phyloP scores from a whole-genome alignment of 1,140 invertebrate genomes.

The Littorina saxatilis region DNA sequence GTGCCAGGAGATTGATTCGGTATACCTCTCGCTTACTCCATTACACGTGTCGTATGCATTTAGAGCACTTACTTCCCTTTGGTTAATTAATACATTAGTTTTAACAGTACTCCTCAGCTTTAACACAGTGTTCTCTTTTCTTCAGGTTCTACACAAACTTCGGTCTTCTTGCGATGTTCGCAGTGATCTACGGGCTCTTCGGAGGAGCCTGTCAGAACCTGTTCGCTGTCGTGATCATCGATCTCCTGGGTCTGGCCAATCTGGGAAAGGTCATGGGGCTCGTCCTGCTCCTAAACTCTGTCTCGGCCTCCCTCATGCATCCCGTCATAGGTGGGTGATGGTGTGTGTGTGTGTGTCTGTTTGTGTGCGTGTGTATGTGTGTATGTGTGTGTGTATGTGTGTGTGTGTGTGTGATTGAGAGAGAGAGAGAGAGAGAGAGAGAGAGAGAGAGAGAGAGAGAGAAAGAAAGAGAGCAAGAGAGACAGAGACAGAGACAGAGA shows the following conservation, averaged over 20 bases:
- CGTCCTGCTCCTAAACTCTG: conserved; percentile 36
- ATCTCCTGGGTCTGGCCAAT: conserved; percentile 43
- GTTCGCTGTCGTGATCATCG: conserved; percentile 41
- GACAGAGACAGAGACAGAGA: too few species aligned
- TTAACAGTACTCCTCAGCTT: too few species aligned
- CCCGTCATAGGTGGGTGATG: conserved; percentile 33
- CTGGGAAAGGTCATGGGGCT: conserved; percentile 42
- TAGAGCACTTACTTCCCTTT: too few species aligned
- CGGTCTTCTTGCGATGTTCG: conserved; percentile 32
- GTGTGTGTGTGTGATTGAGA: not conserved
- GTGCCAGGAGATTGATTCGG: too few species aligned
- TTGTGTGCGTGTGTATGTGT: not conserved
- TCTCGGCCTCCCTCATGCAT: conserved; percentile 25
- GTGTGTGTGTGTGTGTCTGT: not conserved
- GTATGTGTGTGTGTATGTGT: not conserved
- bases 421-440: not conserved
- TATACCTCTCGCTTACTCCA: too few species aligned
- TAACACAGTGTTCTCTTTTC: too few species aligned
- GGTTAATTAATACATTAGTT: too few species aligned
- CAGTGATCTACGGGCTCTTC: conserved; percentile 43
- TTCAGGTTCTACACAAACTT: conserved; percentile 31
- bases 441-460: not conserved
- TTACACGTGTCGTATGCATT: too few species aligned
- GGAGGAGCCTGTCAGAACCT: conserved; percentile 43
- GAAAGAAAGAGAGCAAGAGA: not conserved